A percentile compares a stretch with the other conserved stretches of the same genome.
Evolutionary conservation across 2,113 vertebrate genomes (phyloP).

Genomic region (Nycticryphes semicollaris): DNA sequence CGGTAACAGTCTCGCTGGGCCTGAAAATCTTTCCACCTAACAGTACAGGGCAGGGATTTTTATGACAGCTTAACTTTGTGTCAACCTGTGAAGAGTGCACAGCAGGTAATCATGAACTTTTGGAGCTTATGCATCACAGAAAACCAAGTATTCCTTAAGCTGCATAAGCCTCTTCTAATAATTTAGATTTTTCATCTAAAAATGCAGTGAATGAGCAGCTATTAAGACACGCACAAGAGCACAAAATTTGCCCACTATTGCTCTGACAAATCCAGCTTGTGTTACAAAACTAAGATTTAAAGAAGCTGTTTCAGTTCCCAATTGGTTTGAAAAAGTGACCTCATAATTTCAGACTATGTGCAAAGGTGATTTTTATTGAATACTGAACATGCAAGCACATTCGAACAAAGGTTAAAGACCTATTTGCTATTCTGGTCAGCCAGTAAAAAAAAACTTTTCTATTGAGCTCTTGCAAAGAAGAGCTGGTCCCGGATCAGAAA

Average conservation of each 20-base stretch:
- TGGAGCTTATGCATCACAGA: neutral
- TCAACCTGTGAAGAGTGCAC: neutral
- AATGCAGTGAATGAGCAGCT: neutral
- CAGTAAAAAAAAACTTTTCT: neutral
- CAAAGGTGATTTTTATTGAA: neutral
- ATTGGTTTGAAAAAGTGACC: neutral
- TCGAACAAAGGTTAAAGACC: neutral
- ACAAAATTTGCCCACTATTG: neutral
- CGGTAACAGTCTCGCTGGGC: neutral
- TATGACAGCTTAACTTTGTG: neutral
- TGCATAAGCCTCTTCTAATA: neutral
- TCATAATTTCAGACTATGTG: neutral
- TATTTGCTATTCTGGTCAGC: neutral
- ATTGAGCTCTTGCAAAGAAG: neutral
- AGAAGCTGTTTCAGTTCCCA: neutral
- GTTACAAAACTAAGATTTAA: neutral
- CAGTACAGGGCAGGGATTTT: neutral
- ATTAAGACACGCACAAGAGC: neutral
- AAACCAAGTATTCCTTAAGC: neutral
- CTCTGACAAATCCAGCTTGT: neutral
- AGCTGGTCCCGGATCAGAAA: neutral
- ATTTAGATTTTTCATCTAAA: neutral
- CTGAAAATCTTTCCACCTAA: neutral
- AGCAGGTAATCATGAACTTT: neutral
- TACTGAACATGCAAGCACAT: neutral